A percentile compares a stretch with the other conserved stretches of the same genome.
Evolutionary conservation across 2,797 vertebrate species (phyloP).

Genomic region (Leptoclinus maculatus): DNA sequence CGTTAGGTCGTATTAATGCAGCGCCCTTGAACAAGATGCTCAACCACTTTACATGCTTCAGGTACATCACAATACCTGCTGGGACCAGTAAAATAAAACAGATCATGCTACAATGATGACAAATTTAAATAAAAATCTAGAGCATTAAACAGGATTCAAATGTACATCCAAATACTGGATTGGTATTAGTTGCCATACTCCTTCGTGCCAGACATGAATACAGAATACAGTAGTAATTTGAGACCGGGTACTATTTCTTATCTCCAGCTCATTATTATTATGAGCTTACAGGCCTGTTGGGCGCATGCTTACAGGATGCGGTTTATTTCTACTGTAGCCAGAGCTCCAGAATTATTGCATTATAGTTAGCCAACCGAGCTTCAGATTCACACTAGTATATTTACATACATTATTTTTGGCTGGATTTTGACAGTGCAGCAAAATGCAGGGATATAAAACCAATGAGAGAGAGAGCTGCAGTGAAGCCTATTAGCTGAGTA

Average conservation of each 20-base stretch:
- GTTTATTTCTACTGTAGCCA: neutral
- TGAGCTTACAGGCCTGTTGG: neutral
- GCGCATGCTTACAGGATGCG: neutral
- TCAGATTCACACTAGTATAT: conserved; percentile 24
- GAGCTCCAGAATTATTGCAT: neutral
- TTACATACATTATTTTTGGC: conserved; percentile 22
- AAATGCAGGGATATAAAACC: conserved; percentile 15
- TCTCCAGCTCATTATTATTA: neutral
- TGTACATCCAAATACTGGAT: no score
- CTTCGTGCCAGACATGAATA: neutral
- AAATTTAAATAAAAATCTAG: neutral
- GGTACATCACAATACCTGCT: neutral
- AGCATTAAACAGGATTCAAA: neutral
- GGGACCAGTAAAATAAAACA: neutral
- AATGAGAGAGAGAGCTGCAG: conserved; percentile 14
- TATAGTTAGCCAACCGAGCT: neutral
- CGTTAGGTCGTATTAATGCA: neutral
- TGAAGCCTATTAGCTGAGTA: neutral
- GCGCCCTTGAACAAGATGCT: conserved; percentile 13
- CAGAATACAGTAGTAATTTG: neutral
- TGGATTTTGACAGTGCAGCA: conserved; percentile 5
- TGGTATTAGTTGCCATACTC: neutral
- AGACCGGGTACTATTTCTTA: neutral
- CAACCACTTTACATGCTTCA: neutral
- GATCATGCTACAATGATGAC: neutral